Base-by-base conservation (phyloP, 2,888 invertebrate genomes). In the Drosophila rubida region DNA sequence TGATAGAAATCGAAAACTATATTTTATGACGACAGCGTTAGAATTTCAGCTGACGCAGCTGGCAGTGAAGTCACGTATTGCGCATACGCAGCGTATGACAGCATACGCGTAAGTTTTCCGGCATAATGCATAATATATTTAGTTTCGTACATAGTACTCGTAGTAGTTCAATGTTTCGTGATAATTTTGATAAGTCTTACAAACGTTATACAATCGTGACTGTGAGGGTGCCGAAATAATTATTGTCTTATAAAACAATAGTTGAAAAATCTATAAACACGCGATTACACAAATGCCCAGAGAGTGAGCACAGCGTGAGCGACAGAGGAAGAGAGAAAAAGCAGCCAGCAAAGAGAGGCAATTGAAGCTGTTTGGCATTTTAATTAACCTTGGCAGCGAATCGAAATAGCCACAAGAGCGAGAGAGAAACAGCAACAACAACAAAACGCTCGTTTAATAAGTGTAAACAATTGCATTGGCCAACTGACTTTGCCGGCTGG, bases 301-400 rank as follows among this genome's bases (percentile, higher is more conserved):
- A 70, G 42, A 45, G 32, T 37, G 44, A 45, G 45, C 13, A 70
- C 32, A 44, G 37, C 44, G 45, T 44, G 8, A 49, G 9, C 25
- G 32, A 35, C 19, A 25, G 7, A 27, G 27, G 39, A 37, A 41
- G 45, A 35, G 45, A 50, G 23, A 16, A 16, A 19, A 23, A 41
- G 39, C 16, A 25, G 6, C 25, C 4, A 0, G 32, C n/a, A 11
- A 37, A 37, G 22, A 39, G 25, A 16, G 11, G 2, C n/a, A 48
- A n/a, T 14, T 68, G 66, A 72, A 75, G 68, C 73, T 76, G 80
- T 51, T 70, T 71, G 87, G 83, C 74, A 87, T 87, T 84, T 84
- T 84, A 84, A 84, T 85, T 87, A 84, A 84, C 83, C 83, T 84
- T 84, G 83, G 83, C 83, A 84, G 80, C 86, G 85, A 83, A 83